Conservation (phyloP, 2,113 vertebrate genomes). For the Argyrosomus japonicus region DNA sequence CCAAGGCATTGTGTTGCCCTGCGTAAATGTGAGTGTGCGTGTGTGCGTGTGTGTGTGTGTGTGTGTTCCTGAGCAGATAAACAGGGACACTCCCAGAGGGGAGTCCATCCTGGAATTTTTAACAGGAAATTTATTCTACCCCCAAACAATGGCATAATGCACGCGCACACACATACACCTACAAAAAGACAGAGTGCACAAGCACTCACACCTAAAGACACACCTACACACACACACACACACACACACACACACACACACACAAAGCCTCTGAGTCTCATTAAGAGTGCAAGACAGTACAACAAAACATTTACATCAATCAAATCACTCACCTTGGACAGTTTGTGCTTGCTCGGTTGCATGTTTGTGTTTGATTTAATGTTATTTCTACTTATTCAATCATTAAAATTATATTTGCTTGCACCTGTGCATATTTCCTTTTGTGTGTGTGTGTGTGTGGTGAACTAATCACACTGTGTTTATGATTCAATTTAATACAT, state of each 20-base stretch:
- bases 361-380: neutral
- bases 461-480: constrained; percentile 51
- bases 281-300: constrained; percentile 9
- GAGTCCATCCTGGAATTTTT: constrained; percentile 78
- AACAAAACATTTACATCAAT: constrained; percentile 32
- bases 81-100: constrained; percentile 72
- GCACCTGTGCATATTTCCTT: constrained; percentile 60
- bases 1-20: constrained; percentile 27
- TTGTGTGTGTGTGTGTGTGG: neutral
- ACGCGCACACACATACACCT: constrained; percentile 9
- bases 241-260: constrained; percentile 16
- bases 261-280: constrained; percentile 26
- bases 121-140: constrained; percentile 76
- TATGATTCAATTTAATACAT: constrained; percentile 59
- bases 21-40: constrained; percentile 21
- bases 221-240: neutral
- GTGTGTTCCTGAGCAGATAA: constrained; percentile 67
- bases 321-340: constrained; percentile 22
- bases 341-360: neutral
- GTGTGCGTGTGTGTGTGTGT: constrained; percentile 34
- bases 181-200: neutral
- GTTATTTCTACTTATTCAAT: constrained; percentile 33
- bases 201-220: neutral
- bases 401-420: constrained; percentile 48
- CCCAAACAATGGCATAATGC: constrained; percentile 72